These are phyloP conservation scores for Anguilla japonica DNA, from an alignment of 2,113 vertebrate genomes.

Conservation along the genomic window DNA sequence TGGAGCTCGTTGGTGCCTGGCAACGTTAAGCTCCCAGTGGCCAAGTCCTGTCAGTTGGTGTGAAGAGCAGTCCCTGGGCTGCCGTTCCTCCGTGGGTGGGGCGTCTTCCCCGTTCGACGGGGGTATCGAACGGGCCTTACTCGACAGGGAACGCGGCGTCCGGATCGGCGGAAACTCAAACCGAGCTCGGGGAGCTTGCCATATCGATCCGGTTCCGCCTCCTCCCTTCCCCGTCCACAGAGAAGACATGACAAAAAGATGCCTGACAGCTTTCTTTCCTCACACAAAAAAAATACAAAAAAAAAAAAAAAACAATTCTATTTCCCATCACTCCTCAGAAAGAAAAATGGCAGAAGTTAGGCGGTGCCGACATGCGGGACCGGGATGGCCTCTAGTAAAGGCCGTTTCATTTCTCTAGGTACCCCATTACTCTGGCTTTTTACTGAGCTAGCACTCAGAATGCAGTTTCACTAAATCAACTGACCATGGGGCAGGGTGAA, in stretches of 20 bases:
- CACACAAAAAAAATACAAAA: neutral
- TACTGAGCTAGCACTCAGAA: too few species aligned
- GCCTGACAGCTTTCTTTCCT: neutral
- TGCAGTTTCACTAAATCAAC: neutral
- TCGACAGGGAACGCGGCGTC: neutral
- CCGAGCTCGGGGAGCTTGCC: neutral
- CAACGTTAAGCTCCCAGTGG: neutral
- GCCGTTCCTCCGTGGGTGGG: neutral
- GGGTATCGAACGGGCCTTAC: neutral
- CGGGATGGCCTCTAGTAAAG: too few species aligned
- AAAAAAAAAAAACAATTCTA: neutral
- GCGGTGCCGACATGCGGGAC: neutral
- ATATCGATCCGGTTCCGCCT: neutral
- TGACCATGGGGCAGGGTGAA: neutral
- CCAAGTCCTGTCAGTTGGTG: neutral
- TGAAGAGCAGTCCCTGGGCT: neutral
- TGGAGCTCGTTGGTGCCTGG: neutral
- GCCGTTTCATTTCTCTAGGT: too few species aligned
- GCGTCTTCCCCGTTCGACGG: neutral
- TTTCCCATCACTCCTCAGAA: neutral
- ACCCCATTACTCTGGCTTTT: too few species aligned
- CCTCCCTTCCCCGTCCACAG: neutral
- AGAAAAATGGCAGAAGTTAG: neutral
- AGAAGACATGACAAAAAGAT: neutral
- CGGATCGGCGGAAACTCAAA: neutral